Percentiles rank a stretch among this genome's conserved stretches.
Evolutionary conservation across 2,113 vertebrate species (phyloP).

Genomic region (Grantiella picta): DNA sequence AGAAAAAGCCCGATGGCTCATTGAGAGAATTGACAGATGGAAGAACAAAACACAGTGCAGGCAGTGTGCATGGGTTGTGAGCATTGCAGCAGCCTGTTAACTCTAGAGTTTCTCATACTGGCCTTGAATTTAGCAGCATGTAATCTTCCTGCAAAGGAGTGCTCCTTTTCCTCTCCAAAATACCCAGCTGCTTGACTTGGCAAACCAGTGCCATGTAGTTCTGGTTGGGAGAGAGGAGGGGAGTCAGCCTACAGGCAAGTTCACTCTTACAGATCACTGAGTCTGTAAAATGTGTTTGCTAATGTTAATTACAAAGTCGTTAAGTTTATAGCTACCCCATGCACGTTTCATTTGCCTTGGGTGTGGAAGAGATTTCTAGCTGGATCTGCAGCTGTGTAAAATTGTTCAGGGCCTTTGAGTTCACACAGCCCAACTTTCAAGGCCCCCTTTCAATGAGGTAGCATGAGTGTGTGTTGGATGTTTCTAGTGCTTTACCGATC

Average conservation of each 20-base stretch:
- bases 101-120: neutral
- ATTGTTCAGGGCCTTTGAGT: neutral
- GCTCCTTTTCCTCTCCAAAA: neutral
- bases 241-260: neutral
- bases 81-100: neutral
- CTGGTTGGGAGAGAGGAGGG: neutral
- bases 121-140: neutral
- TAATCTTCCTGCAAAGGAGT: neutral
- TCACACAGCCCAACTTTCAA: neutral
- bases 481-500: neutral
- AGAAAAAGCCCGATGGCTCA: neutral
- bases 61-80: neutral
- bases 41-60: neutral
- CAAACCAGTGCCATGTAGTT: neutral
- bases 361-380: neutral
- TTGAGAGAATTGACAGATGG: neutral
- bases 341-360: neutral
- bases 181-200: neutral
- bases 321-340: conserved; percentile 23
- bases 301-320: conserved; percentile 30
- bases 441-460: neutral
- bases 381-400: neutral
- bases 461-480: fast-evolving
- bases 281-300: conserved; percentile 38
- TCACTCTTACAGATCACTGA: conserved; percentile 10